Base-by-base conservation (phyloP, 2,888 invertebrate genomes). In the Hyposoter dolosus region DNA sequence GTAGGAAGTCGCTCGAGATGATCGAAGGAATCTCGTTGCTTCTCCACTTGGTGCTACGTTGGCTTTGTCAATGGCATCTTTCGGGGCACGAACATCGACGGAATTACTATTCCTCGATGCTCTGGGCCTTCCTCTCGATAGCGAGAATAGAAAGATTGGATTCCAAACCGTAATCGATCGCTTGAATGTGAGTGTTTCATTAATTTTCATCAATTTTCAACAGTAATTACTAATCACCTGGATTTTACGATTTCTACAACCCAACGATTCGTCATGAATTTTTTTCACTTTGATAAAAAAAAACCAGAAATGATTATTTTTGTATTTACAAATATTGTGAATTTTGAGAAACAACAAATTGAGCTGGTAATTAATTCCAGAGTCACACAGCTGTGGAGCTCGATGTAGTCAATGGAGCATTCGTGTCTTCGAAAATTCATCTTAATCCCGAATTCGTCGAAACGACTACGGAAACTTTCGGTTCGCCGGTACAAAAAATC, bases 331-430 rank as follows among this genome's bases (percentile, higher is more conserved):
- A 53, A 53, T 50, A 50, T 50, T n/a, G n/a, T 50, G n/a, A 53
- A 23, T 56, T 12, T 6, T 7, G 10, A 53, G 3, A 4, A 56
- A 0, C 12, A 23, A 12, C 23, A 23, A 56, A 53, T 53, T 40
- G n/a, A 53, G 7, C 6, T 56, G 56, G 28, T 28, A 28, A 28
- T 60, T 12, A 28, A 28, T 60, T 15, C 12, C 79, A 94, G 93
- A 88, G 84, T 69, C 88, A 95, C 12, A 92, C 95, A 77, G 95
- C 95, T 56, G 96, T 96, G 3, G 95, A 96, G 9, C 92, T 97
- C 3, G 95, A 95, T 84, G 94, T 97, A 47, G 97, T 97, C 0
- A 98, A 97, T 91, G 96, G 96, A 88, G 94, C 98, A 12, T 98
- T 96, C 91, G 93, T 97, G 0, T 95, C 95, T 90, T 93, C 95